Evolutionary conservation across 2,113 vertebrate species (phyloP).

Genomic region (Elachura formosa): DNA sequence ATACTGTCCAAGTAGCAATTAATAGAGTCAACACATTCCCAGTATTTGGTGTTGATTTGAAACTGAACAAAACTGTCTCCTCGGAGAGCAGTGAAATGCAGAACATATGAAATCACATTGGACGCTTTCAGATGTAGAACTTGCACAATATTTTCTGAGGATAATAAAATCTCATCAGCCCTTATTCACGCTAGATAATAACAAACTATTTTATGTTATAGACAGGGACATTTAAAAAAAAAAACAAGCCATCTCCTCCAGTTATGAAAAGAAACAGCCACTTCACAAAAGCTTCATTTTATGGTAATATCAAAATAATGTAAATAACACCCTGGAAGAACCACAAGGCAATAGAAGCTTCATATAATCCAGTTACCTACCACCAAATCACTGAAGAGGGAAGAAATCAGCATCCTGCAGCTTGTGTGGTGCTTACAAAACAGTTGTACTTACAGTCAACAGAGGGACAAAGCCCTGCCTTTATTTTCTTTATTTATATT

Average conservation of each 20-base stretch:
- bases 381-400: neutral
- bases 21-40: conserved; percentile 17
- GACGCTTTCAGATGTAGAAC: neutral
- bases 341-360: neutral
- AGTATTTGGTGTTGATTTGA: neutral
- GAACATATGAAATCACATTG: neutral
- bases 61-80: neutral
- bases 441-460: neutral
- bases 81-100: neutral
- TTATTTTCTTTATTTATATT: too few species aligned
- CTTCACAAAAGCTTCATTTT: conserved; percentile 14
- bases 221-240: neutral
- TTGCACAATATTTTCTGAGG: neutral
- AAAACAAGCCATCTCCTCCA: neutral
- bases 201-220: conserved; percentile 1
- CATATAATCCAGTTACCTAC: neutral
- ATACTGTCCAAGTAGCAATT: conserved; percentile 11
- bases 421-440: neutral
- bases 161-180: conserved; percentile 38
- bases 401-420: neutral
- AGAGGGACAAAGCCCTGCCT: neutral
- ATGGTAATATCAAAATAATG: neutral
- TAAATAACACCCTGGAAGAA: neutral
- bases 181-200: conserved; percentile 1
- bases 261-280: neutral